Conservation (phyloP, 2,113 vertebrate species). For the Sorex araneus region DNA sequence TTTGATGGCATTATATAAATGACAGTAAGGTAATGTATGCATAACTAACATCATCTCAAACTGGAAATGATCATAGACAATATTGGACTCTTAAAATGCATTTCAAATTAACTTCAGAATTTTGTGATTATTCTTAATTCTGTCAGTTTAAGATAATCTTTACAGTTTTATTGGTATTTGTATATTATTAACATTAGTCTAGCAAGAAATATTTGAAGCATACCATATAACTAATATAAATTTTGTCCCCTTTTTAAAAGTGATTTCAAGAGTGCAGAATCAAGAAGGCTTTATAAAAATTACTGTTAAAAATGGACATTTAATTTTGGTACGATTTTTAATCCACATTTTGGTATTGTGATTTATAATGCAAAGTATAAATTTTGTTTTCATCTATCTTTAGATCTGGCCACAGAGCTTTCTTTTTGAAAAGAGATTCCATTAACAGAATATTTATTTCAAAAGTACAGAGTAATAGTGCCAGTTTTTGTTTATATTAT, state of each 20-base stretch:
- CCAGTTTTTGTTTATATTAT: neutral
- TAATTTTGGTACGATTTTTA: constrained; percentile 70
- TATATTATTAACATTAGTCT: constrained; percentile 63
- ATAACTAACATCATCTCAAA: constrained; percentile 80
- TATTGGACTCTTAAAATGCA: constrained; percentile 60
- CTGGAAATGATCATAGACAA: constrained; percentile 74
- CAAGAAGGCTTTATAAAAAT: constrained; percentile 40
- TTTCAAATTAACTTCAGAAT: constrained; percentile 84
- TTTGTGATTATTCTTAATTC: constrained; percentile 71
- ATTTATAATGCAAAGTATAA: neutral
- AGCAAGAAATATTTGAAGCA: constrained; percentile 28
- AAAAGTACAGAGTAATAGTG: neutral
- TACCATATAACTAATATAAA: constrained; percentile 11
- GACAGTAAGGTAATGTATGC: constrained; percentile 59
- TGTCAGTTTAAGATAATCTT: constrained; percentile 72
- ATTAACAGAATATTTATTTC: neutral
- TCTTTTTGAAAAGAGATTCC: neutral
- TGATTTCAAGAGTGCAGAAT: constrained; percentile 47
- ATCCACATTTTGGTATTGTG: neutral
- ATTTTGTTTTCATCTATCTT: neutral
- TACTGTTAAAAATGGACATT: constrained; percentile 53
- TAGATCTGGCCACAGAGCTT: neutral
- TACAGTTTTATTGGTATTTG: constrained; percentile 61
- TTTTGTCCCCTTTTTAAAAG: constrained; percentile 25
- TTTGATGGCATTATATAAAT: constrained; percentile 75